Evolutionary conservation across 2,113 vertebrate species (phyloP), one percentile per base, ranked within the genome.

Genomic region (Chloroceryle aenea): DNA sequence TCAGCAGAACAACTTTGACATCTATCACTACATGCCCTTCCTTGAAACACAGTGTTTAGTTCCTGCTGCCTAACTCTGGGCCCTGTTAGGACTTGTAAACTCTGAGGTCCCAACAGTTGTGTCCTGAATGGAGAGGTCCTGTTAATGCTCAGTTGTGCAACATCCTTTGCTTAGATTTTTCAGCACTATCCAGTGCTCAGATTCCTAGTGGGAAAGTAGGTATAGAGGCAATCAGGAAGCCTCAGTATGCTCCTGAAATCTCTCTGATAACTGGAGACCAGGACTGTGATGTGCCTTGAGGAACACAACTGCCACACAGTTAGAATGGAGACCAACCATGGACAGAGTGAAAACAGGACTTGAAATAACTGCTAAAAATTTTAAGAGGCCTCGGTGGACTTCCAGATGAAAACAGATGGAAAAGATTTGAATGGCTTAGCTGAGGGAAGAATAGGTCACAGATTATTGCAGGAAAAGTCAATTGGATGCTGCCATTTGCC

Each of bases 401-500:
- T 87, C 61, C 52, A 87, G 38, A 84, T 50, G 52, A 89, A 93
- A 68, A 74, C 38, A 86, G 88, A 71, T 62, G 55, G 59, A 55
- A 86, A 89, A 74, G 42, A 94, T 58, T 23, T 73, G 71, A 90
- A 88, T 59, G 50, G 17, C 14, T 95, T 80, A 88, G 50, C 61
- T 84, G 64, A 86, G 18, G 61, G 55, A 86, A 95, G 72, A 85
- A 86, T 22, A 30, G 67, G 42, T 75, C 72, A 89, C 7, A 56
- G 61, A 81, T 92, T 74, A 77, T 63, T 62, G 36, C 58, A 73
- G 63, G 27, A 69, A 53, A 96, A 95, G 79, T 80, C 90, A 94
- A 47, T 21, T 76, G 59, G 59, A 89, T 89, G 42, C 23, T 93
- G 76, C 90, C 72, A 67, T 90, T 96, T 95, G 90, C 83, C 64